Base-by-base conservation (phyloP, 2,797 vertebrate genomes). In the Scleropages formosus region DNA sequence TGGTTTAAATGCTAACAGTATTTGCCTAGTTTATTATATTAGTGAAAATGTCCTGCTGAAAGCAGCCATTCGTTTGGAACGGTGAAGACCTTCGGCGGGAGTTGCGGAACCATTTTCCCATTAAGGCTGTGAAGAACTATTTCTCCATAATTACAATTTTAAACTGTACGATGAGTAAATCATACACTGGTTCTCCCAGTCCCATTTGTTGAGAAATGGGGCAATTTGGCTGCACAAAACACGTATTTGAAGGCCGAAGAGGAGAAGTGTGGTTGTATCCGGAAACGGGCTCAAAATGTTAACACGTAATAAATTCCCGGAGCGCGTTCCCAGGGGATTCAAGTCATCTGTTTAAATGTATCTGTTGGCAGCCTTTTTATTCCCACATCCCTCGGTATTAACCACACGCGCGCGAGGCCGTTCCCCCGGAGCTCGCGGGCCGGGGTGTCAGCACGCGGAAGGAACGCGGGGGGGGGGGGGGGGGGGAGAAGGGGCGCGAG, bases 291-390 rank as follows among this genome's bases (percentile, higher is more conserved):
- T 12, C 15, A 65, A 51, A 39, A 58, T 24, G 53, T 58, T 22
- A 56, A 51, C 61, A 53, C 61, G 47, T 24, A 51, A 51, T 47
- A 53, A 39, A 77, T 65, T 53, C 70, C 27, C 70, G 59, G 15
- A 59, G 75, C 46, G 15, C 62, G 24, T 71, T 71, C 47, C 75
- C 75, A 11, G 9, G 20, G 74, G 74, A 68, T 22, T 27, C 56
- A 46, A 47, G 11, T 24, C 44, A 46, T 51, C 66, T 67, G 18
- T 26, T 49, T 47, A 75, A 49, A 78, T 39, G 51, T 22, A 63
- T 69, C 73, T 47, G 73, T 75, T 61, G 27, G 49, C 59, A 63
- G 39, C 59, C 61, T 26, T 75, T 75, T 56, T 69, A 73, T 78
- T 75, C 66, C 49, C 67, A 9, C 6, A 39, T 62, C 72, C 24